These are phyloP conservation scores for Drosophila rubida DNA, from an alignment of 2,888 invertebrate genomes.

Conservation along the genomic window DNA sequence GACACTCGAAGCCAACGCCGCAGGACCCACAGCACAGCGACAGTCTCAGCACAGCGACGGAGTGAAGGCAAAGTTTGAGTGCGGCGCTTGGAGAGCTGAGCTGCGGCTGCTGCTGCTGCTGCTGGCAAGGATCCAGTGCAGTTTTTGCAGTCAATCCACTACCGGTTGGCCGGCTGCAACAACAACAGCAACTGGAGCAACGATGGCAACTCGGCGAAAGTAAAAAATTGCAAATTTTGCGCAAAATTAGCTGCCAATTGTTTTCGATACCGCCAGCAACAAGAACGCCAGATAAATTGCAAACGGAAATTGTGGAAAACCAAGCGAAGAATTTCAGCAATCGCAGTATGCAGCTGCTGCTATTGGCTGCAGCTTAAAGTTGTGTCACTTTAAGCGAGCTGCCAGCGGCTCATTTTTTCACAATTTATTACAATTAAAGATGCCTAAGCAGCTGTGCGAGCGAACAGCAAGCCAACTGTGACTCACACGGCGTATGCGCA, in stretches of 20 bases:
- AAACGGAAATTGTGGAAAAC: slow-evolving; percentile 70
- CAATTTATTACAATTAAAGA: slow-evolving; percentile 72
- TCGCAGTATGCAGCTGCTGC: slow-evolving; percentile 29
- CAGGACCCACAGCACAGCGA: slow-evolving; percentile 4
- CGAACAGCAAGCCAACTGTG: slow-evolving; percentile 20
- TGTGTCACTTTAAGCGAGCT: slow-evolving; percentile 47
- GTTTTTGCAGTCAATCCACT: slow-evolving; percentile 39
- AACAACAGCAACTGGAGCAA: slow-evolving; percentile 12
- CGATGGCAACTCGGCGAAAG: slow-evolving; percentile 22
- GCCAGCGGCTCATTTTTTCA: slow-evolving; percentile 33
- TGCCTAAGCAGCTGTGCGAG: slow-evolving; percentile 32
- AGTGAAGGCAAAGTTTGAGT: background rate
- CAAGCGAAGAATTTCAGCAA: slow-evolving; percentile 67
- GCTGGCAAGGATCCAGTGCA: slow-evolving; percentile 51
- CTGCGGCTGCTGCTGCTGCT: slow-evolving; percentile 16
- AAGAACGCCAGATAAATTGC: slow-evolving; percentile 58
- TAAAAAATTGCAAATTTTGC: slow-evolving; percentile 70
- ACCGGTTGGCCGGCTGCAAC: slow-evolving; percentile 7
- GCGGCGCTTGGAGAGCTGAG: background rate
- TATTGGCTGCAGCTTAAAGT: slow-evolving; percentile 19
- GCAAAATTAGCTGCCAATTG: slow-evolving; percentile 79
- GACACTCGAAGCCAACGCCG: slow-evolving; percentile 45
- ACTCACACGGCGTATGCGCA: slow-evolving; percentile 61
- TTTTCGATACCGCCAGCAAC: slow-evolving; percentile 66
- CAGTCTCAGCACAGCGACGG: slow-evolving; percentile 11